Evolutionary conservation across 2,113 vertebrate genomes (phyloP), one percentile per base, ranked within the genome.

Genomic region (Sander lucioperca): DNA sequence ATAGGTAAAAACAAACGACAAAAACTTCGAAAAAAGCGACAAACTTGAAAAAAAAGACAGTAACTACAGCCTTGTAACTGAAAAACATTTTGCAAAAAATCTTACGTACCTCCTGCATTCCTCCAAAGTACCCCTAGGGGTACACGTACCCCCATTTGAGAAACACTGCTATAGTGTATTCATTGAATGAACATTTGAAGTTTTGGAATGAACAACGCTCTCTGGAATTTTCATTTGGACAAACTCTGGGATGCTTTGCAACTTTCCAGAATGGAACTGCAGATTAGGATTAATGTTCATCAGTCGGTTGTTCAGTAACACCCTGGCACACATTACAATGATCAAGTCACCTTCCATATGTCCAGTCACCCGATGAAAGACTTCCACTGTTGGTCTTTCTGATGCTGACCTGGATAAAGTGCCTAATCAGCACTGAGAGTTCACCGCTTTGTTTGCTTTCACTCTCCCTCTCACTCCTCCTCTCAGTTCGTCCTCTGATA

Each of bases 371-470:
- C 45, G 16, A 68, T 66, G 70, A 84, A 68, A 82, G 80, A 61
- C 61, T 69, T 58, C 47, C 80, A 63, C 67, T 67, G 74, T 83
- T 74, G 75, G 69, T 72, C 74, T 65, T 72, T 83, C 48, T 39
- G 61, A 70, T 63, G 79, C 74, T 82, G 83, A 82, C 82, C 85
- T 85, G 82, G 73, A 85, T 85, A 87, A 91, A 86, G 21, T 69
- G 69, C 65, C 21, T 27, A 14, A 87, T 91, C 82, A 82, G 70
- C 77, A 66, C 54, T 3, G 54, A 86, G 54, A 64, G 51, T 51
- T 83, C 50, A 53, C 65, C 43, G 68, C 64, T 80, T 81, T 82
- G 70, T 85, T 62, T 72, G 45, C 16, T 33, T 8, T 50, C 66
- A 47, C 51, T 25, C 56, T 69, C 48, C 9, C 50, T 30, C 54